A percentile compares a stretch with the other conserved stretches of the same genome.
These are phyloP conservation scores for Cryptoprocta ferox DNA, from an alignment of 2,797 vertebrate species.

Conservation along the genomic window DNA sequence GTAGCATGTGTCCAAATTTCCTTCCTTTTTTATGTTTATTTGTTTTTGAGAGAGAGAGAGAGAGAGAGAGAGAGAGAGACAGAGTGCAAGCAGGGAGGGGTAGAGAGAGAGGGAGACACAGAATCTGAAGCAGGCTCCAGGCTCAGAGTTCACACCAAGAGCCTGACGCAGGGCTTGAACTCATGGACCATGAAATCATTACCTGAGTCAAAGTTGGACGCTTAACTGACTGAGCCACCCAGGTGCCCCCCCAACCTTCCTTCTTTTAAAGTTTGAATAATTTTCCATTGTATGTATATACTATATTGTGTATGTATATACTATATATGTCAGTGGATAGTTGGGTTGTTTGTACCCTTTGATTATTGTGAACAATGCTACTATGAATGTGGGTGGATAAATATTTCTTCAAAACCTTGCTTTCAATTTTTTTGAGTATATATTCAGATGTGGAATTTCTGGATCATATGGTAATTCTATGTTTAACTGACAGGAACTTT, in stretches of 20 bases:
- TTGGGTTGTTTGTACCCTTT: background rate
- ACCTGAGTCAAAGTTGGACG: too few relatives aligned
- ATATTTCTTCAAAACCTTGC: background rate
- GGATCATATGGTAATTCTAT: background rate
- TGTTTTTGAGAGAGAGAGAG: too few relatives aligned
- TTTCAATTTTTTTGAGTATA: background rate
- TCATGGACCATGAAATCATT: too few relatives aligned
- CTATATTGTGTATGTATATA: constrained; percentile 25
- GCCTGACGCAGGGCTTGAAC: too few relatives aligned
- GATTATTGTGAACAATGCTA: background rate
- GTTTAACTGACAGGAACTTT: background rate
- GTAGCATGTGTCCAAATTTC: background rate
- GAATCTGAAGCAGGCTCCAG: too few relatives aligned
- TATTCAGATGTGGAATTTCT: background rate
- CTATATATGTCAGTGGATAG: background rate
- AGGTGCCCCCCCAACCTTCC: background rate
- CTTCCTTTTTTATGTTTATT: background rate
- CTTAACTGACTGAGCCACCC: too few relatives aligned
- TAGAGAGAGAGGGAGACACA: too few relatives aligned
- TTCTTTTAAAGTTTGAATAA: background rate
- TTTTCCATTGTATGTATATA: background rate
- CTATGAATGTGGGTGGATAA: background rate
- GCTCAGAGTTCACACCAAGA: too few relatives aligned
- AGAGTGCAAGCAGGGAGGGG: too few relatives aligned
- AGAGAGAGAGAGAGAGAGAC: too few relatives aligned